Base-by-base conservation (phyloP, 2,113 vertebrate species). In the Pollachius pollachius region DNA sequence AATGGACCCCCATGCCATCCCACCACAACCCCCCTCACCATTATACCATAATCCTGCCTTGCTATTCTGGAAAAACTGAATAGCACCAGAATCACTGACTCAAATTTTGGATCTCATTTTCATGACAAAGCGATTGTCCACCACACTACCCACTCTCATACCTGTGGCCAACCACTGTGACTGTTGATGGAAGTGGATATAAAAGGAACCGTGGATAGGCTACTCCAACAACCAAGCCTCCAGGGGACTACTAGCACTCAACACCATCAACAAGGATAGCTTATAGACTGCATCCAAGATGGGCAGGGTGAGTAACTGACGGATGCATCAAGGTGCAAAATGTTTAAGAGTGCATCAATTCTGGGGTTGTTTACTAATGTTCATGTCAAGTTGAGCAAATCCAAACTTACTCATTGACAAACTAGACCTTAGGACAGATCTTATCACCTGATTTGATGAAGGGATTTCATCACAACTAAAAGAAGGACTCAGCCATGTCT, bases 71-170 rank as follows among this genome's bases (percentile, higher is more conserved):
- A 96, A 95, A 92, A 88, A 72, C 71, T 93, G 93, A 94, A 93
- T 95, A 94, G 94, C 83, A 81, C 91, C 90, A 88, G 93, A 97
- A 95, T 93, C 92, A 94, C 95, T 96, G 96, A 98, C 93, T 97
- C 93, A 94, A 95, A 94, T 94, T 96, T 96, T 97, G 95, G 94
- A 96, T 96, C 90, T 92, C 77, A 90, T 95, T 96, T 94, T 97
- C 95, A 97, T 96, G 95, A 97, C 94, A 91, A 96, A 96, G 95
- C 94, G 85, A 89, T 93, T 95, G 92, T 93, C 90, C 89, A 88
- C 69, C 72, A 52, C 30, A 34, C 30, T 7, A 34, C 30, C 30
- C 30, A 34, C 30, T 34, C 30, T 7, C 30, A 34, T 34, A 4
- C 30, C 30, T 4, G 69, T 77, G 70, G 62, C 79, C 72, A 34